phyloP scores from a whole-genome alignment of 2,888 invertebrate genomes.

The Liopterus haemorrhoidalis region DNA sequence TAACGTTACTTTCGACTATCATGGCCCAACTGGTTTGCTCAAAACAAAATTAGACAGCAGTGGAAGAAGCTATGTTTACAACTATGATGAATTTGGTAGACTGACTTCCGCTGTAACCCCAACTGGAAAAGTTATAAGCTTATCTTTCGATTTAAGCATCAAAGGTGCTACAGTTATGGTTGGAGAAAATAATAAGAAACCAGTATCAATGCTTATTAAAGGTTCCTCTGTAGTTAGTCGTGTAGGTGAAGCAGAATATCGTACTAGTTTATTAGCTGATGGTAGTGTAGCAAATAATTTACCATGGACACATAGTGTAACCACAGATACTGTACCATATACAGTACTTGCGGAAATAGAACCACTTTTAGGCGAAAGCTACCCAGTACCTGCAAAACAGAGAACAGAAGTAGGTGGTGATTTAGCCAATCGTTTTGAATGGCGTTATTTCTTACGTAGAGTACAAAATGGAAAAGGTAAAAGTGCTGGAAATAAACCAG shows the following conservation, averaged over 20 bases:
- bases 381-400: conserved; percentile 86
- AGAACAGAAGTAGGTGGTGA: conserved; percentile 85
- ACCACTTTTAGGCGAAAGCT: conserved; percentile 81
- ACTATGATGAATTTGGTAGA: conserved; percentile 91
- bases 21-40: conserved; percentile 81
- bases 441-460: conserved; percentile 86
- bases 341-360: conserved; percentile 83
- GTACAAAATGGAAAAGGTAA: conserved; percentile 59
- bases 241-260: conserved; percentile 75
- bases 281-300: conserved; percentile 75
- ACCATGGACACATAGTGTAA: conserved; percentile 82
- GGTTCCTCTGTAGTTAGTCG: conserved; percentile 78
- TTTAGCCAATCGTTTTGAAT: conserved; percentile 87
- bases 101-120: conserved; percentile 88
- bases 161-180: conserved; percentile 86
- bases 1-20: conserved; percentile 89
- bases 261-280: conserved; percentile 72
- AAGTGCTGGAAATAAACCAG: conserved; percentile 52
- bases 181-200: conserved; percentile 74
- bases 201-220: conserved; percentile 79
- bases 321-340: conserved; percentile 87
- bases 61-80: conserved; percentile 86
- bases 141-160: conserved; percentile 82
- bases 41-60: conserved; percentile 85
- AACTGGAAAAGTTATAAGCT: conserved; percentile 85